Percentiles rank a stretch among this genome's conserved stretches.
Evolutionary conservation across 2,888 invertebrate species (phyloP).

Genomic region (Eristalis intricaria): DNA sequence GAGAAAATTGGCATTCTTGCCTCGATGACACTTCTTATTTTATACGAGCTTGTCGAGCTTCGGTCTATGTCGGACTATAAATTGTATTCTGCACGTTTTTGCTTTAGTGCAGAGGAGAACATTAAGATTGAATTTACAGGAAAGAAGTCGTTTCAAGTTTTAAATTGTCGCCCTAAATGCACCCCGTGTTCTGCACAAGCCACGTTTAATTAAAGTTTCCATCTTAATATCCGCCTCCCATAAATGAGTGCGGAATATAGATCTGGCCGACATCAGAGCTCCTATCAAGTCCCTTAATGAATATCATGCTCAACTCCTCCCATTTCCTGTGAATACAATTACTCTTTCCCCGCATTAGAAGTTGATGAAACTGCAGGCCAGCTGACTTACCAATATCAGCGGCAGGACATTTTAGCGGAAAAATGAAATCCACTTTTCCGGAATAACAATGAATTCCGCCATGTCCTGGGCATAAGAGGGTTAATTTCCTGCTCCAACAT

Average conservation of each 20-base stretch:
- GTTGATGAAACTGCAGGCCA: not conserved
- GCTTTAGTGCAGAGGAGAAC: not conserved
- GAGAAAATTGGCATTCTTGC: not conserved
- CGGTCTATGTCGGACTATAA: not conserved
- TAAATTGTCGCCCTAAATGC: not conserved
- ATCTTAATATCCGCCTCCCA: not conserved
- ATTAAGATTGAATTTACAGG: not conserved
- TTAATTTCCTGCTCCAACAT: constrained; percentile 69
- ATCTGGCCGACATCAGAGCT: too few species aligned
- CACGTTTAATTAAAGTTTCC: not conserved
- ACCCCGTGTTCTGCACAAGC: not conserved
- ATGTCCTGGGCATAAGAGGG: constrained; percentile 58
- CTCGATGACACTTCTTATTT: not conserved
- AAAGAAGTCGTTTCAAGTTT: not conserved
- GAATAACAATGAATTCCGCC: constrained; percentile 58
- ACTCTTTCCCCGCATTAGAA: not conserved
- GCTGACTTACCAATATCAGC: not conserved
- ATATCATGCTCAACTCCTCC: not conserved
- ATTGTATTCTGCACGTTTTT: not conserved
- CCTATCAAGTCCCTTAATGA: not conserved
- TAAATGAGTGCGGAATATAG: not conserved
- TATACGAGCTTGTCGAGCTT: not conserved
- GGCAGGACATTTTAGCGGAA: constrained; percentile 40
- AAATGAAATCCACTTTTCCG: constrained; percentile 48
- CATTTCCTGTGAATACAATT: not conserved